Conservation (phyloP, 2,113 vertebrate genomes). For the Seriola aureovittata region DNA sequence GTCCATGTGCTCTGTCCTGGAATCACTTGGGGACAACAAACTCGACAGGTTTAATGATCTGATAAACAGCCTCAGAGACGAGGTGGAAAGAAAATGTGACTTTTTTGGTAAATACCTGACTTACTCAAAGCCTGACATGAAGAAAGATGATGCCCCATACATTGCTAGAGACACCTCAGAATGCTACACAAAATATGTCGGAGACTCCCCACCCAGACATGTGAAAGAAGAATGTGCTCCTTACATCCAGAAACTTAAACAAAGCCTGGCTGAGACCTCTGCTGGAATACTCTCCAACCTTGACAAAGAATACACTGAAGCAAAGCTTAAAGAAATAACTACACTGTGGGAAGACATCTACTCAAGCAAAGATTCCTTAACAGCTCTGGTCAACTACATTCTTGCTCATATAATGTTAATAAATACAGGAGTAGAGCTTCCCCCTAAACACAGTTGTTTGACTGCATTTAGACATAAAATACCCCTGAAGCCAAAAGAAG, state of each 20-base stretch:
- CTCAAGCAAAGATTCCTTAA: background rate
- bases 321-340: slow-evolving; percentile 4
- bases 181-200: slow-evolving; percentile 1
- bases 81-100: background rate
- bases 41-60: slow-evolving; percentile 1
- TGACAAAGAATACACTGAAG: background rate
- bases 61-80: background rate
- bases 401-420: slow-evolving; percentile 24
- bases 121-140: slow-evolving; percentile 27
- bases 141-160: background rate
- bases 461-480: background rate
- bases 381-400: slow-evolving; percentile 11
- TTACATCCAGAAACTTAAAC: slow-evolving; percentile 22
- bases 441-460: fast-evolving
- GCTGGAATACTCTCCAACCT: background rate
- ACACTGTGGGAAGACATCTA: slow-evolving; percentile 17
- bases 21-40: slow-evolving; percentile 6
- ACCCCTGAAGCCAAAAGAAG: background rate
- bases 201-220: no score
- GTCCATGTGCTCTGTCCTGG: background rate
- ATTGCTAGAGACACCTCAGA: fast-evolving
- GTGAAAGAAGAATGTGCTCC: background rate
- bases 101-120: slow-evolving; percentile 29
- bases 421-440: background rate
- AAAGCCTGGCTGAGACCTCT: background rate